Percentiles rank a stretch among this genome's conserved stretches.
Evolutionary conservation across 1,140 invertebrate genomes (phyloP).

Genomic region (Meloidogyne hapla): DNA sequence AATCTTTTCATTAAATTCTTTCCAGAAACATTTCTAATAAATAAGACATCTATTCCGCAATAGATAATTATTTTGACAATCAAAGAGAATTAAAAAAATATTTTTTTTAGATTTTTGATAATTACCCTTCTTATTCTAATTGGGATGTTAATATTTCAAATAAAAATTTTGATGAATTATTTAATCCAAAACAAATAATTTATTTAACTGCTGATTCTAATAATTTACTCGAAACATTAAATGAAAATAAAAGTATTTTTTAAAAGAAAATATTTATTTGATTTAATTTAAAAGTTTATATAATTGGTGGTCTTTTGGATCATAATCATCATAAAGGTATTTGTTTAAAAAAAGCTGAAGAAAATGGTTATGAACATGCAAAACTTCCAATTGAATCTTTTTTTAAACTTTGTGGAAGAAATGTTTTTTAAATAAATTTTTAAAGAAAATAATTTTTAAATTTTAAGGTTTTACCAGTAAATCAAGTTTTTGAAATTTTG

Average conservation of each 20-base stretch:
- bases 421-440: constrained; percentile 13
- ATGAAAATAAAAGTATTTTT: constrained; percentile 81
- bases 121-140: constrained; percentile 50
- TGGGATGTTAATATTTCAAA: constrained; percentile 78
- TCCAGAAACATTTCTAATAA: no score
- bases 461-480: constrained; percentile 77
- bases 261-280: constrained; percentile 70
- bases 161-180: constrained; percentile 70
- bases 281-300: constrained; percentile 14
- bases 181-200: constrained; percentile 76
- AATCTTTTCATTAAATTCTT: no score
- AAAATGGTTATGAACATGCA: constrained; percentile 78
- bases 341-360: constrained; percentile 77
- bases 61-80: no score
- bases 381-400: constrained; percentile 84
- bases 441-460: neutral
- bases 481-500: constrained; percentile 93
- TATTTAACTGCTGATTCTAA: constrained; percentile 93
- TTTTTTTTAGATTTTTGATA: constrained; percentile 66
- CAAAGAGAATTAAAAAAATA: neutral
- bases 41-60: no score
- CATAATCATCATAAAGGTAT: constrained; percentile 91
- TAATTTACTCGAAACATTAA: constrained; percentile 77
- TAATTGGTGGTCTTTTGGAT: constrained; percentile 83
- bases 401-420: constrained; percentile 84